A percentile compares a stretch with the other conserved stretches of the same genome.
phyloP scores from a whole-genome alignment of 2,113 vertebrate genomes.

The Tachuris rubrigastra region DNA sequence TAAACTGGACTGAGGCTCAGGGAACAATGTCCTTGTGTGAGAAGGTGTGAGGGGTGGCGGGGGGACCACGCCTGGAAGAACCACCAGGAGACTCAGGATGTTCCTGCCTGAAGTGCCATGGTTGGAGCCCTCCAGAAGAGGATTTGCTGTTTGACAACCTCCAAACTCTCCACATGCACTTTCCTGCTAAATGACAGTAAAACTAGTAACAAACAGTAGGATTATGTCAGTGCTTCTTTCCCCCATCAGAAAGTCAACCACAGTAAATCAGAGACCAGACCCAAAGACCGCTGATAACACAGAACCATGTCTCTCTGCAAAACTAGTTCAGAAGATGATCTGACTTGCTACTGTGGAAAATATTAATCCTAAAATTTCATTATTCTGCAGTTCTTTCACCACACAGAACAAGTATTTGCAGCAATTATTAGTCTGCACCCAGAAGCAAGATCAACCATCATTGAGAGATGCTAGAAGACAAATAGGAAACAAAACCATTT shows the following conservation, averaged over 20 bases:
- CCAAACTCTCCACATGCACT: no score
- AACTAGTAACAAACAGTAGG: background rate
- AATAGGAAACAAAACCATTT: background rate
- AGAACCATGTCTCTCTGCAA: background rate
- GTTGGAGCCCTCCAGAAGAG: background rate
- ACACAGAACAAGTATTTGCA: background rate
- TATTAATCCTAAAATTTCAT: background rate
- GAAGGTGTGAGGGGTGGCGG: no score
- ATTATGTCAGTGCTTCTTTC: background rate
- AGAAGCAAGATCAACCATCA: background rate
- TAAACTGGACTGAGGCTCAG: no score
- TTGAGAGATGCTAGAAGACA: background rate
- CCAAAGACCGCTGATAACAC: background rate
- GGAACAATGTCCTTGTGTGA: no score
- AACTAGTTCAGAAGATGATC: background rate
- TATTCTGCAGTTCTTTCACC: background rate
- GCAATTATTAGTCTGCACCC: background rate
- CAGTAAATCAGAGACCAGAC: background rate
- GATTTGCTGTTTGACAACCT: background rate
- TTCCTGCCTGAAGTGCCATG: background rate
- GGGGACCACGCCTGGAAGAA: accelerated
- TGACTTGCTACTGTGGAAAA: background rate
- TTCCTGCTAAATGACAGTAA: background rate
- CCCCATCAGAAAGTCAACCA: background rate
- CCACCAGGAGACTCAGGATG: background rate